Conservation (phyloP, 2,888 invertebrate genomes). For the Rhopalosiphum nymphaeae region DNA sequence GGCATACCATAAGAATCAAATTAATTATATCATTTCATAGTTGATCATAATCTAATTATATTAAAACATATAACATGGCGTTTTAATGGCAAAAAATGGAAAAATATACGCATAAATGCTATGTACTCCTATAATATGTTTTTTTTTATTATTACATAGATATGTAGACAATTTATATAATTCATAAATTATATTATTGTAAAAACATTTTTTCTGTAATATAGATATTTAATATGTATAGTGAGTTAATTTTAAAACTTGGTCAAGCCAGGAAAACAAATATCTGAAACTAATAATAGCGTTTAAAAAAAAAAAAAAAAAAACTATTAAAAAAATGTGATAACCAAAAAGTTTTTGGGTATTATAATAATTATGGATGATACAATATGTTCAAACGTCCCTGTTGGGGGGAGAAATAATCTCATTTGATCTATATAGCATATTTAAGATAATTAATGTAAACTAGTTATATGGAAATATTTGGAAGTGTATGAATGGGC, state of each 20-base stretch:
- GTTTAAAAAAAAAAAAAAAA: neutral
- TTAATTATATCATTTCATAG: neutral
- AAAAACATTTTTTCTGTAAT: neutral
- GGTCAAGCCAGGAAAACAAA: neutral
- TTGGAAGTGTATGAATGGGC: neutral
- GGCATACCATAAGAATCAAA: neutral
- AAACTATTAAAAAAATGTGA: neutral
- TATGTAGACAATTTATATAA: neutral
- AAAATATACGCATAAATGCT: neutral
- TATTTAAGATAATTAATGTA: constrained; percentile 10
- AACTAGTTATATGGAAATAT: neutral
- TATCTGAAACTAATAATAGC: neutral
- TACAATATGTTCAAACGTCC: neutral
- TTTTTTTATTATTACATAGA: neutral
- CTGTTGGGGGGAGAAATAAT: constrained; percentile 10
- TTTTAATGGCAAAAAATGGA: neutral
- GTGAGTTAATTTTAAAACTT: neutral
- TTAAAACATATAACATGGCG: neutral
- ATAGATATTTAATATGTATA: neutral
- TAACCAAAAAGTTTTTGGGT: constrained; percentile 19
- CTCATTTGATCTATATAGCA: constrained; percentile 8
- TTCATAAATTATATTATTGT: neutral
- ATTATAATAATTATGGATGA: neutral
- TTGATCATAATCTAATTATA: neutral
- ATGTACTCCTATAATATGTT: neutral